Evolutionary conservation across 2,797 vertebrate genomes (phyloP).

Genomic region (Eidolon dupreanum): DNA sequence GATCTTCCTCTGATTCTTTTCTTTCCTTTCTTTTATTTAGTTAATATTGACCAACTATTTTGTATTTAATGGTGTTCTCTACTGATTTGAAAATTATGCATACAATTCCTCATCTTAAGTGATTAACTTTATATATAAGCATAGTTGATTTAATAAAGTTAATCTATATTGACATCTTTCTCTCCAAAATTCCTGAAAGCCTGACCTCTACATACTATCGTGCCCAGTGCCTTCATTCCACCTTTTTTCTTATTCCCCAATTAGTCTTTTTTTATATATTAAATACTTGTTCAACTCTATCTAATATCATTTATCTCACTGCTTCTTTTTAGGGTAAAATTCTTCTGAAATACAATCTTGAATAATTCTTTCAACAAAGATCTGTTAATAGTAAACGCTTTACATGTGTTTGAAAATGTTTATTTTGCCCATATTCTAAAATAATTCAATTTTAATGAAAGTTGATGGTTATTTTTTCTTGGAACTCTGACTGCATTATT

Average conservation of each 20-base stretch:
- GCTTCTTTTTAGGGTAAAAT: neutral
- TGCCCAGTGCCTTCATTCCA: neutral
- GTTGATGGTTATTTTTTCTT: neutral
- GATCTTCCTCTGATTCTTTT: neutral
- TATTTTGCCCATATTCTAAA: neutral
- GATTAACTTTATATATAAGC: neutral
- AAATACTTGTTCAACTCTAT: neutral
- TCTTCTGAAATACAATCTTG: neutral
- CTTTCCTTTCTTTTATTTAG: neutral
- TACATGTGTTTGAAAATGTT: neutral
- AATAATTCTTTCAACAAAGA: constrained; percentile 4
- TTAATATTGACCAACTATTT: neutral
- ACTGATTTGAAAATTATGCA: neutral
- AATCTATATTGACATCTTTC: neutral
- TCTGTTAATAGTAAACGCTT: neutral
- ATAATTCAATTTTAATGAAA: neutral
- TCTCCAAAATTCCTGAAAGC: neutral
- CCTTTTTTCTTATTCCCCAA: neutral
- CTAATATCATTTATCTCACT: neutral
- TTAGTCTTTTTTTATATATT: neutral
- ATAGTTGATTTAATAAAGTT: neutral
- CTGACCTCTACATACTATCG: neutral
- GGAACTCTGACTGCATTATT: neutral
- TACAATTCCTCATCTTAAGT: neutral
- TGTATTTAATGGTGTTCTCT: neutral